These are phyloP conservation scores for Tor tambroides DNA, from an alignment of 2,113 vertebrate genomes.

Conservation along the genomic window DNA sequence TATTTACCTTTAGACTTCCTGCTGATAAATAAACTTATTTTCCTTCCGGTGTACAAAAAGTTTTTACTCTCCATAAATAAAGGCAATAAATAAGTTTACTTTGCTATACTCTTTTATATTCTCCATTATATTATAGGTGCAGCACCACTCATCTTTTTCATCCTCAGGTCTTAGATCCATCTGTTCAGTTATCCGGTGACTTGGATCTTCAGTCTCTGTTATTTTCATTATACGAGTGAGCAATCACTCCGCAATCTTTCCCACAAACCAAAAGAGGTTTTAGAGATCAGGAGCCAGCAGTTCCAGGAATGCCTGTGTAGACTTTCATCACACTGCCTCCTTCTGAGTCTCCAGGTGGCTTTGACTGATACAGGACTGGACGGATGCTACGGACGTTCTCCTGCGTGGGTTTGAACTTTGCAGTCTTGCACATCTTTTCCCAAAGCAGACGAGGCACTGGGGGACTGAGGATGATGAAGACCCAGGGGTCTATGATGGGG, in stretches of 20 bases:
- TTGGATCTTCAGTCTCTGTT: background rate
- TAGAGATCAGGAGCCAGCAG: background rate
- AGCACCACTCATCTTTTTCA: background rate
- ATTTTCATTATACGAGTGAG: background rate
- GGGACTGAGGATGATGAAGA: constrained; percentile 79
- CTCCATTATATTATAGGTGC: background rate
- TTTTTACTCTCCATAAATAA: constrained; percentile 10
- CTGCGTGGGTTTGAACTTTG: background rate
- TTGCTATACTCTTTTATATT: background rate
- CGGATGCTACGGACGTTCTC: background rate
- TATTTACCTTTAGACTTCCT: background rate
- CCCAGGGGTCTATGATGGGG: constrained; percentile 87
- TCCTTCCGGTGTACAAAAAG: background rate
- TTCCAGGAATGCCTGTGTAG: background rate
- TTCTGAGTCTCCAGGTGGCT: background rate
- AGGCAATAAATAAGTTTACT: constrained; percentile 13
- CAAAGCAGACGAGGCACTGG: constrained; percentile 77
- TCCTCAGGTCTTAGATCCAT: background rate
- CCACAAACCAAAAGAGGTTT: background rate
- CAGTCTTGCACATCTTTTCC: constrained; percentile 63
- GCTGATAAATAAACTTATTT: background rate
- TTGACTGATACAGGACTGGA: background rate
- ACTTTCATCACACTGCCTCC: background rate
- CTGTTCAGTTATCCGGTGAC: background rate
- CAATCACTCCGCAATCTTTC: background rate